Conservation (phyloP, 2,113 vertebrate genomes). For the Uropsilus gracilis region DNA sequence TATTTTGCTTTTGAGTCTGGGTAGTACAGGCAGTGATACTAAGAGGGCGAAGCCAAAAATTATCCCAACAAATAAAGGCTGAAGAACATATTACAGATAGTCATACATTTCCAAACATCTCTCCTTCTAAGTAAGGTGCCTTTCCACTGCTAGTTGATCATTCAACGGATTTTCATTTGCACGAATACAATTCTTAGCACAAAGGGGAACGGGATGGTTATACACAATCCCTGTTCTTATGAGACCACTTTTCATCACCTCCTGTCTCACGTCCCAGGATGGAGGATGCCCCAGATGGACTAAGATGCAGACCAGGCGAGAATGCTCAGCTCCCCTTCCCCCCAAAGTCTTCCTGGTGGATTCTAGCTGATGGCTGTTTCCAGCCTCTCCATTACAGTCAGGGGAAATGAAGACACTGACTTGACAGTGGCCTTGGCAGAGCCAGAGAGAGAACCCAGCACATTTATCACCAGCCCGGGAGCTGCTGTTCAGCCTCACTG, state of each 20-base stretch:
- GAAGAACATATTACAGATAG: background rate
- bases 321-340: background rate
- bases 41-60: background rate
- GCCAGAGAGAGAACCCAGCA: background rate
- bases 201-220: background rate
- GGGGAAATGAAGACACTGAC: slow-evolving; percentile 42
- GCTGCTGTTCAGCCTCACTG: slow-evolving; percentile 58
- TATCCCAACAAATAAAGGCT: background rate
- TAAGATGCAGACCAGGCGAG: background rate
- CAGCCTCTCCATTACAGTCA: background rate
- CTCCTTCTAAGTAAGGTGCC: background rate
- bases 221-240: background rate
- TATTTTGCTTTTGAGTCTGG: background rate
- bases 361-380: background rate
- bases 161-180: background rate
- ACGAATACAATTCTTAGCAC: background rate
- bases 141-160: background rate
- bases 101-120: background rate
- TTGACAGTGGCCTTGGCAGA: slow-evolving; percentile 47
- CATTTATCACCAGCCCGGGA: slow-evolving; percentile 56
- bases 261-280: background rate
- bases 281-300: background rate
- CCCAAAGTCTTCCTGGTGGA: background rate
- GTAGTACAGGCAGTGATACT: background rate
- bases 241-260: background rate